Evolutionary conservation across 2,888 invertebrate genomes (phyloP).

Genomic region (Orthonevra nobilis): DNA sequence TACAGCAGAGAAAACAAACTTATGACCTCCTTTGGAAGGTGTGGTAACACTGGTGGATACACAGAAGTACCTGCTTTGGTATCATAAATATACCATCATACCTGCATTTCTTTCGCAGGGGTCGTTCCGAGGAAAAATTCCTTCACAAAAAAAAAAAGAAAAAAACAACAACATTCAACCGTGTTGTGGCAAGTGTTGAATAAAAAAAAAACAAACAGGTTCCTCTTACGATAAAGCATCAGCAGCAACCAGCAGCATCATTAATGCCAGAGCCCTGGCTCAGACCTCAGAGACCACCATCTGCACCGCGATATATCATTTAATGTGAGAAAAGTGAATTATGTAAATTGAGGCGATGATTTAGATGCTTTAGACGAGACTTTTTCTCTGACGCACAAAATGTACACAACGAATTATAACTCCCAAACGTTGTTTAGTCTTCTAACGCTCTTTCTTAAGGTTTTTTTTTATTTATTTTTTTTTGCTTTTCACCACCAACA

Average conservation of each 20-base stretch:
- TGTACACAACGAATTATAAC: background rate
- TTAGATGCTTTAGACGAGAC: slow-evolving; percentile 32
- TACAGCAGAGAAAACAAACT: too few species aligned
- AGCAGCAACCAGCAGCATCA: slow-evolving; percentile 17
- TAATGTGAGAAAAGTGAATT: slow-evolving; percentile 49
- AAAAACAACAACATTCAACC: slow-evolving; percentile 61
- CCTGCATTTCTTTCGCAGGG: slow-evolving; percentile 58
- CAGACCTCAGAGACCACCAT: slow-evolving; percentile 45
- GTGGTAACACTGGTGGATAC: background rate
- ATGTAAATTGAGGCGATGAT: slow-evolving; percentile 60
- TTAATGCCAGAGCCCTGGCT: too few species aligned
- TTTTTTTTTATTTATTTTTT: background rate
- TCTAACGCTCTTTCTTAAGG: too few species aligned
- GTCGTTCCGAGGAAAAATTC: slow-evolving; percentile 50
- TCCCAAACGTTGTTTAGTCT: too few species aligned
- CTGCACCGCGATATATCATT: slow-evolving; percentile 42
- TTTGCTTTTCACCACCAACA: slow-evolving; percentile 13
- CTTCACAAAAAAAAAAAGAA: slow-evolving; percentile 30
- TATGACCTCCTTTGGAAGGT: background rate
- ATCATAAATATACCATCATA: slow-evolving; percentile 56
- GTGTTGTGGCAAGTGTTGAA: slow-evolving; percentile 48
- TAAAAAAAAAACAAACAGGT: slow-evolving; percentile 53
- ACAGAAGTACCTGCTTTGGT: slow-evolving; percentile 60
- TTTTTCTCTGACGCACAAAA: slow-evolving; percentile 27
- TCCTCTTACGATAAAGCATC: slow-evolving; percentile 59